phyloP scores from a whole-genome alignment of 2,113 vertebrate species.

The Hipposideros armiger region DNA sequence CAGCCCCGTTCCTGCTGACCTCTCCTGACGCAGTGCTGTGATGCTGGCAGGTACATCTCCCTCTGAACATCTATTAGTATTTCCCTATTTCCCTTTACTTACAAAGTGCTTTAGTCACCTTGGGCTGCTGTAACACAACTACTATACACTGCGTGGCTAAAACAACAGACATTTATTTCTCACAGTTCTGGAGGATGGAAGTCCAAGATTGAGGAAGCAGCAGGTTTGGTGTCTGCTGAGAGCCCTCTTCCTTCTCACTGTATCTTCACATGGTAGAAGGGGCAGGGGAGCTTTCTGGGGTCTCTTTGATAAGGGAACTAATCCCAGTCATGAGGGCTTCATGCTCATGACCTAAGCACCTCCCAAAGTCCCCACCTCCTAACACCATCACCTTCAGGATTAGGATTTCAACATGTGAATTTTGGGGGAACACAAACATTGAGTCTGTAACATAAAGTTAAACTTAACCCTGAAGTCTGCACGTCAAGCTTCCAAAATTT shows the following conservation, averaged over 20 bases:
- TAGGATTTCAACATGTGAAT: neutral
- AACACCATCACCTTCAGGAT: too few relatives aligned
- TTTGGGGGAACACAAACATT: neutral
- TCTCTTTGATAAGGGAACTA: neutral
- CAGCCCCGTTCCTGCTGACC: rapidly evolving
- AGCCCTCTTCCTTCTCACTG: neutral
- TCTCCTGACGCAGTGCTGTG: neutral
- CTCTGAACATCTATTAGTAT: neutral
- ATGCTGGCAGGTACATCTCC: neutral
- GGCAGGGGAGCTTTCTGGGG: neutral
- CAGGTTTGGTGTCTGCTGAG: neutral
- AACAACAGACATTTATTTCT: neutral
- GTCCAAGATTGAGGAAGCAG: neutral
- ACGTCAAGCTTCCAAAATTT: neutral
- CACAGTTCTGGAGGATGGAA: neutral
- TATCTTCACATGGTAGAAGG: neutral
- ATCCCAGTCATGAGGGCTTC: neutral
- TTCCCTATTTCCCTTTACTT: neutral
- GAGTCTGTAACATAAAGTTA: neutral
- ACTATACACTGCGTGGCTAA: neutral
- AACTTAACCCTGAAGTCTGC: neutral
- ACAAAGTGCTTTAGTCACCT: neutral
- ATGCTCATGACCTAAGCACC: neutral
- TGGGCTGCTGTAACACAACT: neutral
- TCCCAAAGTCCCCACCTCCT: neutral